Conservation (phyloP, 2,888 invertebrate genomes). For the Amphipoea lucens region DNA sequence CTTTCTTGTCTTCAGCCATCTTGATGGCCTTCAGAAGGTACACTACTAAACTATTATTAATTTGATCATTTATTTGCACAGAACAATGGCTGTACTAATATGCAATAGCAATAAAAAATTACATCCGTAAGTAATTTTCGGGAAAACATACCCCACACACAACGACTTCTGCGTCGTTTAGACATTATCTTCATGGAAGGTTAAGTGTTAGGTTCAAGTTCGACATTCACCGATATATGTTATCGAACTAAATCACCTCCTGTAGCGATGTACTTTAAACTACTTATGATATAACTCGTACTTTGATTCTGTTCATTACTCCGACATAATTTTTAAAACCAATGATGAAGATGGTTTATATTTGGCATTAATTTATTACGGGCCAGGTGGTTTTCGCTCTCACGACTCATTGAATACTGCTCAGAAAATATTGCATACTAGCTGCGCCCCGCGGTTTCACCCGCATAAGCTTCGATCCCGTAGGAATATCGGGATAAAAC, state of each 20-base stretch:
- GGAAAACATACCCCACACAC: neutral
- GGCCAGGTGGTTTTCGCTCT: conserved; percentile 19
- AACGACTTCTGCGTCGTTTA: neutral
- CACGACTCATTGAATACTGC: neutral
- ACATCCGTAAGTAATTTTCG: neutral
- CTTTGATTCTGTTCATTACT: neutral
- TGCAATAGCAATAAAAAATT: neutral
- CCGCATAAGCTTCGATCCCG: too few relatives aligned
- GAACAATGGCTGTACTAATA: neutral
- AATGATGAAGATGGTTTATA: conserved; percentile 16
- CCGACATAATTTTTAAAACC: neutral
- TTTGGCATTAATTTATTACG: conserved; percentile 27
- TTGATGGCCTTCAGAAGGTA: neutral
- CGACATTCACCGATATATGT: conserved; percentile 30
- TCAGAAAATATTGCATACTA: too few relatives aligned
- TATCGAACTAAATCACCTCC: conserved; percentile 44
- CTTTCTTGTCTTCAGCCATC: neutral
- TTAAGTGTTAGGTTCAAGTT: conserved; percentile 38
- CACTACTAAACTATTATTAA: neutral
- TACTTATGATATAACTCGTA: neutral
- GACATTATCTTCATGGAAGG: conserved; percentile 31
- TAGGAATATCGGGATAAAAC: too few relatives aligned
- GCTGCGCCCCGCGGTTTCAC: too few relatives aligned
- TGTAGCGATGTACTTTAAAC: neutral
- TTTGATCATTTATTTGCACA: neutral